A percentile compares a stretch with the other conserved stretches of the same genome.
Conservation (phyloP, 2,797 vertebrate species). For the Leptoclinus maculatus region DNA sequence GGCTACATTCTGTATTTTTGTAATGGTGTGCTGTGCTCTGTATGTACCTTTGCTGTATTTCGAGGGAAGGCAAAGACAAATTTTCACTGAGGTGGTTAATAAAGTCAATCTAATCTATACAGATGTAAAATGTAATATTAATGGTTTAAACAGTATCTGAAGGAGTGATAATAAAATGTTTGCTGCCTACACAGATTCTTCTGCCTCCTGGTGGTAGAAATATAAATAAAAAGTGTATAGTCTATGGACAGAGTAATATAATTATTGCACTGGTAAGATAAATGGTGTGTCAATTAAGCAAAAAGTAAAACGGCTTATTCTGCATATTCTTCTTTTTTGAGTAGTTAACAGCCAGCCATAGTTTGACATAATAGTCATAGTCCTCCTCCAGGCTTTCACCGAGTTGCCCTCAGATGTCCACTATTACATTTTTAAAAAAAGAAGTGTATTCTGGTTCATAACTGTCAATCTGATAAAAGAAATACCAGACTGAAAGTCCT, state of each 20-base stretch:
- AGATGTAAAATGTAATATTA: not conserved
- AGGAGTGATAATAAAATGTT: not conserved
- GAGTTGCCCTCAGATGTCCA: not conserved
- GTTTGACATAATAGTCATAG: not conserved
- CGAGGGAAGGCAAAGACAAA: not conserved
- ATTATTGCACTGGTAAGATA: not conserved
- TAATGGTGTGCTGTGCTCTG: not conserved
- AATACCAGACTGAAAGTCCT: not conserved
- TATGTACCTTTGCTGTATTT: not conserved
- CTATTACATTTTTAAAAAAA: not conserved
- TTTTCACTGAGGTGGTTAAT: not conserved
- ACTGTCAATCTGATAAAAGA: not conserved
- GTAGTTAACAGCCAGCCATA: not conserved
- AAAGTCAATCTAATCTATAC: not conserved
- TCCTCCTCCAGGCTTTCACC: not conserved
- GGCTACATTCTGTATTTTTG: not conserved
- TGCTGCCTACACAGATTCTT: not conserved
- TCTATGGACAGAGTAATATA: not conserved
- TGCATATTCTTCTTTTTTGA: not conserved
- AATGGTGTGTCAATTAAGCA: not conserved
- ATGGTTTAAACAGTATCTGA: not conserved
- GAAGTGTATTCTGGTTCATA: not conserved
- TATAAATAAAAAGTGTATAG: not conserved
- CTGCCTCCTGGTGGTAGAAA: constrained; percentile 59
- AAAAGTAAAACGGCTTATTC: not conserved